These are phyloP conservation scores for Geotrupes spiniger DNA, from an alignment of 2,888 invertebrate genomes.

Conservation along the genomic window DNA sequence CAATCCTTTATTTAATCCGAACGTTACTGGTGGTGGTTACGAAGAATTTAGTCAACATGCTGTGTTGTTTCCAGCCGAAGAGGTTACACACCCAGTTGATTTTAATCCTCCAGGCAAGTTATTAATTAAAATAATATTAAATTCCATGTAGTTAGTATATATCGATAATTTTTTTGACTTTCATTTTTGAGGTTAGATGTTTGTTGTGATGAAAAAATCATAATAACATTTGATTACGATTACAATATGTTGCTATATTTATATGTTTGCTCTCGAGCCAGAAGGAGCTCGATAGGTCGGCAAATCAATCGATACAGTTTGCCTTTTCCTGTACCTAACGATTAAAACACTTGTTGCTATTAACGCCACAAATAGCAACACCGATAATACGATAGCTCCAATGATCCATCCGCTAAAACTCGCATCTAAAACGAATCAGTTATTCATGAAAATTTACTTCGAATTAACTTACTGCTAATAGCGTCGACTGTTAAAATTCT, in stretches of 20 bases:
- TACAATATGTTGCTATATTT: background rate
- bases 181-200: background rate
- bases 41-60: slow-evolving; percentile 73
- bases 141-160: too few species aligned
- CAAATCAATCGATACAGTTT: slow-evolving; percentile 51
- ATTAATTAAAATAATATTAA: too few species aligned
- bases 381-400: slow-evolving; percentile 68
- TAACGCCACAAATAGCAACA: slow-evolving; percentile 61
- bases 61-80: slow-evolving; percentile 63
- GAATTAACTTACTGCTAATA: slow-evolving; percentile 37
- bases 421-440: slow-evolving; percentile 34
- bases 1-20: slow-evolving; percentile 72
- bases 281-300: slow-evolving; percentile 53
- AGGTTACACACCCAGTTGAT: slow-evolving; percentile 41
- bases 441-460: background rate
- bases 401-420: slow-evolving; percentile 52
- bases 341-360: slow-evolving; percentile 54
- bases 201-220: too few species aligned
- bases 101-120: slow-evolving; percentile 36
- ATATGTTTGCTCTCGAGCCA: background rate
- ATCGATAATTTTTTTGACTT: background rate
- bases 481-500: slow-evolving; percentile 62
- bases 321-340: background rate
- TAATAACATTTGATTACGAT: too few species aligned
- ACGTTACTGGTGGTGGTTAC: slow-evolving; percentile 68